Conservation (phyloP, 2,113 vertebrate species). For the Phaethornis superciliosus region DNA sequence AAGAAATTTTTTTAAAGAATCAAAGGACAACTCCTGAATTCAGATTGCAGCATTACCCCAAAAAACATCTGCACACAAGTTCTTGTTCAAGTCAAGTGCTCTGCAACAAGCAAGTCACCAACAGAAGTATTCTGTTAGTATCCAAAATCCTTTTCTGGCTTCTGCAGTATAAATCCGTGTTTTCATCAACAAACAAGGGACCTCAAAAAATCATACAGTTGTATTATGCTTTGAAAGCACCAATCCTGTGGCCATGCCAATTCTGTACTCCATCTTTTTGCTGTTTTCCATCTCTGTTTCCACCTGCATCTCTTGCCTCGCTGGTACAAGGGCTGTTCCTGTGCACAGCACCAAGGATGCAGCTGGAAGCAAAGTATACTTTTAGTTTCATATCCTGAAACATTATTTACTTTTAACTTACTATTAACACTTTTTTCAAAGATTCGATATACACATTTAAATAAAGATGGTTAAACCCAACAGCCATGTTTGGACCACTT, state of each 20-base stretch:
- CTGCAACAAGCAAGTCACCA: neutral
- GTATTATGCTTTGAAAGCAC: neutral
- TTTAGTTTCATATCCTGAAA: neutral
- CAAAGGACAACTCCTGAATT: neutral
- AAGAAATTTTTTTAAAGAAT: neutral
- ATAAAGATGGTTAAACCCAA: neutral
- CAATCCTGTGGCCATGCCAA: neutral
- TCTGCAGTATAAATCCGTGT: neutral
- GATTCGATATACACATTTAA: neutral
- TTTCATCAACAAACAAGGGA: neutral
- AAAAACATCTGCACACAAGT: conserved; percentile 25
- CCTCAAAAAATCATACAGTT: neutral
- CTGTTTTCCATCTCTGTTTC: neutral
- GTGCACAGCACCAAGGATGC: neutral
- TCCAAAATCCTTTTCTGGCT: neutral
- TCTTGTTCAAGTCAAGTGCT: conserved; percentile 35
- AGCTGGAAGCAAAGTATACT: neutral
- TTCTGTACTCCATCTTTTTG: too few species aligned
- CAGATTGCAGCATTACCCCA: neutral
- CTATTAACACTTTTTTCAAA: neutral
- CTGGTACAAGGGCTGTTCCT: neutral
- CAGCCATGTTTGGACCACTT: neutral
- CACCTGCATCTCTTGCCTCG: neutral
- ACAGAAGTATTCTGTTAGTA: neutral
- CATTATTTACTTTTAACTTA: neutral